Percentiles rank a stretch among this genome's conserved stretches.
These are phyloP conservation scores for Halichoerus grypus DNA, from an alignment of 2,113 vertebrate genomes.

Conservation along the genomic window DNA sequence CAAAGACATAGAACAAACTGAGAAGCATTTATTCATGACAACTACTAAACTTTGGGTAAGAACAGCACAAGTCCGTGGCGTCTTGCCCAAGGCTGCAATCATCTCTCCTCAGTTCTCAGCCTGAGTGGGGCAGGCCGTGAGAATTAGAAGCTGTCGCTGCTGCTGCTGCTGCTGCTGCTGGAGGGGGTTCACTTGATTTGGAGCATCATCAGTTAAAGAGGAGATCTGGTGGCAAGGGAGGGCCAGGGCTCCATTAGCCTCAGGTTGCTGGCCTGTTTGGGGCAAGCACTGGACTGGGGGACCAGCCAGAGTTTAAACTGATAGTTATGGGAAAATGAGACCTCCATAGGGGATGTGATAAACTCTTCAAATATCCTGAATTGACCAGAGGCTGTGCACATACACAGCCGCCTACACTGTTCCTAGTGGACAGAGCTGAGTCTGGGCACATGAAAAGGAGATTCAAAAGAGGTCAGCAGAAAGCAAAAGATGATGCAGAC, in stretches of 20 bases:
- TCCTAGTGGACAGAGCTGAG: background rate
- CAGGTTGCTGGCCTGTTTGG: background rate
- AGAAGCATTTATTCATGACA: constrained; percentile 56
- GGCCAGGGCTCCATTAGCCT: background rate
- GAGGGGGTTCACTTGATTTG: background rate
- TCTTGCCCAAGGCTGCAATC: background rate
- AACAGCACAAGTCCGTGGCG: background rate
- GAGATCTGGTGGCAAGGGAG: background rate
- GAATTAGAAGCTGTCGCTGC: background rate
- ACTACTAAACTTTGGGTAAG: background rate
- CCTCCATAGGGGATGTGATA: background rate
- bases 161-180: background rate
- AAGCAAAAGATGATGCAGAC: background rate
- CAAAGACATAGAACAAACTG: background rate
- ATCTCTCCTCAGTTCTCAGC: background rate
- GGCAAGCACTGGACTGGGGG: background rate
- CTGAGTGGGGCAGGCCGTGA: background rate
- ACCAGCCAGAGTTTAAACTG: constrained; percentile 2
- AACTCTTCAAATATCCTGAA: background rate
- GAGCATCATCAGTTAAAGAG: background rate
- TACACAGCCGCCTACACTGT: background rate
- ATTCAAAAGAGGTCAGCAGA: background rate
- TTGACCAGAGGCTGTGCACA: background rate
- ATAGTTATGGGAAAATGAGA: background rate
- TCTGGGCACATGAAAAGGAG: background rate